phyloP scores from a whole-genome alignment of 2,113 vertebrate genomes.

The Hypocryptadius cinnamomeus region DNA sequence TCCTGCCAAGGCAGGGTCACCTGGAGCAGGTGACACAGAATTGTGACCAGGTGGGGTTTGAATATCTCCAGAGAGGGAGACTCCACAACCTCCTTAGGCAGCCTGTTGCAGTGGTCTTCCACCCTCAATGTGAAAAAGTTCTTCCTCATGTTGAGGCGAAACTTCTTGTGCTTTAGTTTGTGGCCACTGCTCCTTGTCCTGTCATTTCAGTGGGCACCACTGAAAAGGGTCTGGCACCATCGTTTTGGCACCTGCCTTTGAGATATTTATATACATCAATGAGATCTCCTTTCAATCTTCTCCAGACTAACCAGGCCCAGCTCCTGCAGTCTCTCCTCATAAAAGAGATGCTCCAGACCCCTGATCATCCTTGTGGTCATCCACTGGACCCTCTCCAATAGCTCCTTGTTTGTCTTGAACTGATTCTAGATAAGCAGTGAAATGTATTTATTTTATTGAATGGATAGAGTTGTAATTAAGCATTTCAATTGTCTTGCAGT shows the following conservation, averaged over 20 bases:
- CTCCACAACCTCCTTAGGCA: neutral
- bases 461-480: neutral
- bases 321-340: neutral
- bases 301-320: neutral
- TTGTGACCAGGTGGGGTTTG: neutral
- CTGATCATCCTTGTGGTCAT: neutral
- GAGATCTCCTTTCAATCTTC: neutral
- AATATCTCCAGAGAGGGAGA: neutral
- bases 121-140: neutral
- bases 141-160: neutral
- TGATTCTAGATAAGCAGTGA: neutral
- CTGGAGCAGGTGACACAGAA: neutral
- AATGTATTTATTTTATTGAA: neutral
- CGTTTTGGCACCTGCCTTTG: neutral
- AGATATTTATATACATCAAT: neutral
- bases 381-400: neutral
- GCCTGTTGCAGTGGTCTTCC: neutral
- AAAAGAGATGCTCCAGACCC: neutral
- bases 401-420: neutral
- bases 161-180: neutral
- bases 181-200: neutral
- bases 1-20: neutral
- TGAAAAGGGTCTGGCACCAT: neutral
- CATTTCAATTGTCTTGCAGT: slow-evolving; percentile 31
- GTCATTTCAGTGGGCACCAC: neutral